These are phyloP conservation scores for Micromesistius poutassou DNA, from an alignment of 2,797 vertebrate genomes.

Conservation along the genomic window DNA sequence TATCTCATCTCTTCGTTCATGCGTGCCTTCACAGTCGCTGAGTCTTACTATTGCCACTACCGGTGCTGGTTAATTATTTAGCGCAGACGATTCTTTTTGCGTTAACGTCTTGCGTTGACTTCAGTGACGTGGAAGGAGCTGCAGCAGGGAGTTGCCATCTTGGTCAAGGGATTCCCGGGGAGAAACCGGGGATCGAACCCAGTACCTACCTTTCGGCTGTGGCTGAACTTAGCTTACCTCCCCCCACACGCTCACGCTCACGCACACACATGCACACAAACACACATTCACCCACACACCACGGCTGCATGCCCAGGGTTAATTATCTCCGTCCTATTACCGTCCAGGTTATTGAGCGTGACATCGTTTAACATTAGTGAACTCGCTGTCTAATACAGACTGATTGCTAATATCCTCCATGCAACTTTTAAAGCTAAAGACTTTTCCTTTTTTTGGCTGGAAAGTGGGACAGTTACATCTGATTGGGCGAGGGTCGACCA, in stretches of 20 bases:
- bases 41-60: too few relatives aligned
- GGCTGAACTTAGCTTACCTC: background rate
- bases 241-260: slow-evolving; percentile 2
- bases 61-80: too few relatives aligned
- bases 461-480: slow-evolving; percentile 53
- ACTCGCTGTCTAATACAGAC: slow-evolving; percentile 45
- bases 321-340: slow-evolving; percentile 26
- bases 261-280: slow-evolving; percentile 11
- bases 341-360: slow-evolving; percentile 33
- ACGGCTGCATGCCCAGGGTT: slow-evolving; percentile 13
- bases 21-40: too few relatives aligned
- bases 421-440: slow-evolving; percentile 60
- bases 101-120: too few relatives aligned
- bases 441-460: slow-evolving; percentile 13
- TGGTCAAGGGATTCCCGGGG: too few relatives aligned
- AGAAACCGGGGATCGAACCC: background rate
- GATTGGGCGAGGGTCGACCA: slow-evolving; percentile 42
- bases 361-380: slow-evolving; percentile 36
- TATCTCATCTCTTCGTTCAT: too few relatives aligned
- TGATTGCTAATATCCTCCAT: slow-evolving; percentile 62
- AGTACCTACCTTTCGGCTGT: background rate
- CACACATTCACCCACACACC: slow-evolving; percentile 11
- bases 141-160: too few relatives aligned
- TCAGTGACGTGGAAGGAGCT: too few relatives aligned
- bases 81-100: too few relatives aligned